phyloP scores from a whole-genome alignment of 2,113 vertebrate genomes.

The Calyptomena viridis region DNA sequence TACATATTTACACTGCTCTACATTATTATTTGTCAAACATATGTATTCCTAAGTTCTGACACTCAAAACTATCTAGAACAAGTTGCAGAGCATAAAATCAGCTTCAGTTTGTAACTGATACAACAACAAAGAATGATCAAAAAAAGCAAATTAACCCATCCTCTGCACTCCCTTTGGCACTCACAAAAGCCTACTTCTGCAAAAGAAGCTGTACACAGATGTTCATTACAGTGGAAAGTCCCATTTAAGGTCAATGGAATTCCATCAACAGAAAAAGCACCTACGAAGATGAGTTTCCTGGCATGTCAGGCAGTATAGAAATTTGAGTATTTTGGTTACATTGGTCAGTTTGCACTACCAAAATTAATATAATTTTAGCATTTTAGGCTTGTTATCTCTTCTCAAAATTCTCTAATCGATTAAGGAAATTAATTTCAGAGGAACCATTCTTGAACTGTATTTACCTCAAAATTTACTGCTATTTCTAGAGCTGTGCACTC shows the following conservation, averaged over 20 bases:
- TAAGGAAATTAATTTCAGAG: not conserved
- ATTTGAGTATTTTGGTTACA: not conserved
- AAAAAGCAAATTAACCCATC: not conserved
- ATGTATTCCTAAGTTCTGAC: not conserved
- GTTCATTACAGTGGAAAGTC: not conserved
- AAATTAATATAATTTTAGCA: not conserved
- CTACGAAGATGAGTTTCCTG: not conserved
- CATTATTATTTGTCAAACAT: not conserved
- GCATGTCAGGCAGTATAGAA: not conserved
- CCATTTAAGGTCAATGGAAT: not conserved
- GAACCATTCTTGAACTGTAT: not conserved
- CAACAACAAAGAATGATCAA: not conserved
- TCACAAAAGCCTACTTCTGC: not conserved
- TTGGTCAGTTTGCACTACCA: not conserved
- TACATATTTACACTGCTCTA: not conserved
- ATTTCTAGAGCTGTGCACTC: not conserved
- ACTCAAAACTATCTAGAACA: not conserved
- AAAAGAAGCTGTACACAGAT: not conserved
- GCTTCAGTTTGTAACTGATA: not conserved
- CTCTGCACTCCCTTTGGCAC: not conserved
- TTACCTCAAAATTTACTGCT: conserved; percentile 22
- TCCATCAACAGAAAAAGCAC: not conserved
- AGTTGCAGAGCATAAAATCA: not conserved
- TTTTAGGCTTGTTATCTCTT: not conserved
- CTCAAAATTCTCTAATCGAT: not conserved